Conservation (phyloP, 1,140 invertebrate genomes). For the Drosophila chauvacae region DNA sequence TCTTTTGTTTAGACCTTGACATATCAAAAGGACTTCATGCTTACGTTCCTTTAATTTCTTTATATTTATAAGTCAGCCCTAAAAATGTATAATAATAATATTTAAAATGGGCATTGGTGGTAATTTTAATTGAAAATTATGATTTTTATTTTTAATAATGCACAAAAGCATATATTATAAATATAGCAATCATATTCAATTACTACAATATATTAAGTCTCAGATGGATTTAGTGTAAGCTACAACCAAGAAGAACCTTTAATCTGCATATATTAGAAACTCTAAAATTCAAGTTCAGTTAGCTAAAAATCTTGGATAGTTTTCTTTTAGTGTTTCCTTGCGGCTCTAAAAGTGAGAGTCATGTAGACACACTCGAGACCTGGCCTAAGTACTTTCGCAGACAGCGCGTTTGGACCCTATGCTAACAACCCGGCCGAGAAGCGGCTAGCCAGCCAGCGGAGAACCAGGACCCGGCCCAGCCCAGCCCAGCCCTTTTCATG, state of each 20-base stretch:
- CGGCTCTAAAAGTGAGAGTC: slow-evolving; percentile 73
- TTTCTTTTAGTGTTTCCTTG: slow-evolving; percentile 24
- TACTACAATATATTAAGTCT: neutral
- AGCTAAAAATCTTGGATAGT: too few relatives aligned
- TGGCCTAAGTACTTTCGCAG: slow-evolving; percentile 72
- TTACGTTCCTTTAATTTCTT: too few relatives aligned
- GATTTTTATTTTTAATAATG: too few relatives aligned
- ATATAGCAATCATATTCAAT: neutral
- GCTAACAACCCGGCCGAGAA: slow-evolving; percentile 34
- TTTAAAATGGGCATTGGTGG: too few relatives aligned
- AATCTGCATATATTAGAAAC: too few relatives aligned
- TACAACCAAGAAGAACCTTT: too few relatives aligned
- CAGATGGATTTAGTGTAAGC: neutral
- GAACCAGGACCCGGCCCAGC: slow-evolving; percentile 9
- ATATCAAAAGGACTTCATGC: neutral
- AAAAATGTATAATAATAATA: too few relatives aligned
- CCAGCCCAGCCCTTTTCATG: slow-evolving; percentile 68
- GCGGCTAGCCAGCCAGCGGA: neutral
- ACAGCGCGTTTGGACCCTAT: slow-evolving; percentile 36
- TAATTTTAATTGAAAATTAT: too few relatives aligned
- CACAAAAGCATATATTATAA: too few relatives aligned
- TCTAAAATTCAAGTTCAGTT: neutral
- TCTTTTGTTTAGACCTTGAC: neutral
- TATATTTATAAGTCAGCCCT: too few relatives aligned
- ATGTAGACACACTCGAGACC: slow-evolving; percentile 79